Conservation (phyloP, 2,888 invertebrate genomes). For the Rosalia funebris region DNA sequence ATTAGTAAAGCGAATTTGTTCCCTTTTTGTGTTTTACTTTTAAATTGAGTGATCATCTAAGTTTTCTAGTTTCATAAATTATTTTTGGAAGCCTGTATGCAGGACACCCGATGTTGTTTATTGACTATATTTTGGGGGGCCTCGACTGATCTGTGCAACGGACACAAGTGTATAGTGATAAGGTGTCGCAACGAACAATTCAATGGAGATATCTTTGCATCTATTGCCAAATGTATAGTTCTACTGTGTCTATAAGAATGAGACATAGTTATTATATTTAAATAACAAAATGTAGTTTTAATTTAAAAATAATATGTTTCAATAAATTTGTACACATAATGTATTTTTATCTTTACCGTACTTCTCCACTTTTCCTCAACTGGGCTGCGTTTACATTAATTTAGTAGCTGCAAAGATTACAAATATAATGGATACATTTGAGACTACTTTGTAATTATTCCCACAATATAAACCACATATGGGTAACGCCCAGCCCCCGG, state of each 20-base stretch:
- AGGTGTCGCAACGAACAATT: conserved; percentile 54
- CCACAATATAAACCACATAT: no score
- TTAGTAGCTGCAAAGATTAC: no score
- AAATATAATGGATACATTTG: no score
- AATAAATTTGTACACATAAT: conserved; percentile 57
- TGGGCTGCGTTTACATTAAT: no score
- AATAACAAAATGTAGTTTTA: conserved; percentile 53
- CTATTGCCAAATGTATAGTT: conserved; percentile 57
- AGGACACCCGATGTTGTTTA: conserved; percentile 7
- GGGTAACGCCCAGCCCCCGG: no score
- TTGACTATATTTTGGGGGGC: conserved; percentile 39
- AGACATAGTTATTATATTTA: conserved; percentile 48
- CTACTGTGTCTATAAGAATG: conserved; percentile 43
- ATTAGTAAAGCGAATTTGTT: conserved; percentile 24
- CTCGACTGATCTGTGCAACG: conserved; percentile 55
- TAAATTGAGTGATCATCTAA: conserved; percentile 3
- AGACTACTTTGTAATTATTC: no score
- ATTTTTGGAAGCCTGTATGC: conserved; percentile 3
- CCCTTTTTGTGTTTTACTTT: conserved; percentile 19
- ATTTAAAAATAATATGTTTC: conserved; percentile 55
- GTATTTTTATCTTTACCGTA: conserved; percentile 1
- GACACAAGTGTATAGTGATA: conserved; percentile 52
- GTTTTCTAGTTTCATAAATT: conserved; percentile 7
- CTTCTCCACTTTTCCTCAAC: neutral
- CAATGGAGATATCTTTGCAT: conserved; percentile 43